A percentile compares a stretch with the other conserved stretches of the same genome.
phyloP scores from a whole-genome alignment of 2,797 vertebrate genomes.

The Gymnoscopelus microlampas region DNA sequence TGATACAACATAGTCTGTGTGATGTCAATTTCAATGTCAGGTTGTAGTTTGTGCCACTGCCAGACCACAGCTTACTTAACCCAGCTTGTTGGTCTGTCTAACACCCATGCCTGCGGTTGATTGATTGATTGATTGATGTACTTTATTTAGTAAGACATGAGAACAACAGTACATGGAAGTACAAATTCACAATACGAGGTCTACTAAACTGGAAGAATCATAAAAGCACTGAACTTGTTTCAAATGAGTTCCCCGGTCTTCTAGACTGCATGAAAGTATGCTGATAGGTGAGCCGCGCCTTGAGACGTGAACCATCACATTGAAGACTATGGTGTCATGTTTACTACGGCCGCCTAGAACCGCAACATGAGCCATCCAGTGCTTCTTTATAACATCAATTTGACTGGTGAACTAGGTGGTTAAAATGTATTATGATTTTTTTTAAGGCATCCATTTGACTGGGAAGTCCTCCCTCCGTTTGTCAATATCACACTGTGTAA shows the following conservation, averaged over 20 bases:
- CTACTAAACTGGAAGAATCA: too few species aligned
- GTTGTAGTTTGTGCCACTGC: conserved; percentile 1
- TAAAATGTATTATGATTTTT: conserved; percentile 7
- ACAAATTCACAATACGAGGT: too few species aligned
- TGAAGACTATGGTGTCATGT: conserved; percentile 24
- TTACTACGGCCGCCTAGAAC: conserved; percentile 18
- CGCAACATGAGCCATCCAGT: conserved; percentile 3
- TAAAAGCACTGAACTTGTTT: too few species aligned
- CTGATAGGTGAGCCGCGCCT: conserved; percentile 21
- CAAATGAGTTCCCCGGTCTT: too few species aligned
- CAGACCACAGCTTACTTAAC: conserved; percentile 25
- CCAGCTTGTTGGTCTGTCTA: conserved; percentile 14
- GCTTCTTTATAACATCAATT: not conserved
- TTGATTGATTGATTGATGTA: too few species aligned
- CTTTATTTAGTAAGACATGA: too few species aligned
- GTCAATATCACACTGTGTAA: not conserved
- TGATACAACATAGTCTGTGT: not conserved
- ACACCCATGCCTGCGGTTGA: not conserved
- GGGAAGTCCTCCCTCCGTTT: not conserved
- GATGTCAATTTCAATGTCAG: conserved; percentile 27
- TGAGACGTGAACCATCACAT: conserved; percentile 61
- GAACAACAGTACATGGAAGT: too few species aligned
- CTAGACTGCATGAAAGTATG: conserved; percentile 43
- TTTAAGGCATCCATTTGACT: conserved; percentile 10
- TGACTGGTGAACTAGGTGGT: conserved; percentile 8